A percentile compares a stretch with the other conserved stretches of the same genome.
phyloP scores from a whole-genome alignment of 2,888 invertebrate species.

The Erebia aethiops region DNA sequence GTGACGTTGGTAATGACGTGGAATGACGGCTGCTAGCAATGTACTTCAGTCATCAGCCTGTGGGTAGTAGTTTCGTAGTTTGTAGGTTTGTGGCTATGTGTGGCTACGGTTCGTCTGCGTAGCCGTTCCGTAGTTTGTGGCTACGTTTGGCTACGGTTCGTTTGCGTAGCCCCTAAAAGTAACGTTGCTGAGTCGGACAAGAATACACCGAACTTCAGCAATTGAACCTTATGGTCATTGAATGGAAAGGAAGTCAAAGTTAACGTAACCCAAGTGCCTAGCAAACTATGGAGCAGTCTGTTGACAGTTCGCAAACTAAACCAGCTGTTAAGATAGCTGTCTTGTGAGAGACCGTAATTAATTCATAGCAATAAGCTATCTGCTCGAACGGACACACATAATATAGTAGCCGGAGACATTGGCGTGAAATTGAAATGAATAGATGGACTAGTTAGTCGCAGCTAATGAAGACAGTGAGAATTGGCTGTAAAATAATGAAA shows the following conservation, averaged over 20 bases:
- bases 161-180: no score
- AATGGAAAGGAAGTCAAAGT: conserved; percentile 14
- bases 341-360: conserved; percentile 42
- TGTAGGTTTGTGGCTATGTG: no score
- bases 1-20: no score
- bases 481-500: no score
- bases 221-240: not conserved
- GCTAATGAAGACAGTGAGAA: not conserved
- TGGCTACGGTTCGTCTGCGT: no score
- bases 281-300: conserved; percentile 29
- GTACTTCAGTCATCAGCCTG: no score
- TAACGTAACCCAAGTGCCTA: conserved; percentile 19
- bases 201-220: no score
- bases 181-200: no score
- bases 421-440: conserved; percentile 3
- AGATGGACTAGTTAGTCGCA: not conserved
- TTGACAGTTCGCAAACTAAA: conserved; percentile 34
- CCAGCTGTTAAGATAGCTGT: conserved; percentile 40
- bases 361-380: conserved; percentile 42
- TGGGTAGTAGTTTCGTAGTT: no score
- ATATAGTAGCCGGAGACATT: not conserved
- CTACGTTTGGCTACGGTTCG: no score
- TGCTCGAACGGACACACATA: not conserved
- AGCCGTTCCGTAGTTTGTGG: no score
- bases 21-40: no score